These are phyloP conservation scores for Chalcis sispes DNA, from an alignment of 2,888 invertebrate genomes.

Conservation along the genomic window DNA sequence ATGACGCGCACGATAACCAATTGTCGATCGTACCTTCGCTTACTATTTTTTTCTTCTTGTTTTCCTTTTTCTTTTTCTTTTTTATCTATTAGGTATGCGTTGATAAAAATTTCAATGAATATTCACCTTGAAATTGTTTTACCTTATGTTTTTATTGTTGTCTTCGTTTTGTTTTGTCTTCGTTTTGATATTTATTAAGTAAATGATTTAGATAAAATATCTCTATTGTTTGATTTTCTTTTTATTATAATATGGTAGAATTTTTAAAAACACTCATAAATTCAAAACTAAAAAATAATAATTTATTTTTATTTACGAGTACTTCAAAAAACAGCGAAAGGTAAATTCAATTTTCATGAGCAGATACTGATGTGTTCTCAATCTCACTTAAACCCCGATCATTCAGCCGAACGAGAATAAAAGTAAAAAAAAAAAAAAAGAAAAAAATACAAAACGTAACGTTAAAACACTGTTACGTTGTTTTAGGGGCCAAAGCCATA, in stretches of 20 bases:
- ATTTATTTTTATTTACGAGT: too few relatives aligned
- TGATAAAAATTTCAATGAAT: conserved; percentile 38
- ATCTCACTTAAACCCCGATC: conserved; percentile 23
- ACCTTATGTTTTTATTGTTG: too few relatives aligned
- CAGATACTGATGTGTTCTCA: conserved; percentile 16
- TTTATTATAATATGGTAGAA: too few relatives aligned
- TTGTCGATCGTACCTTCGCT: conserved; percentile 24
- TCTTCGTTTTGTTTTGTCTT: too few relatives aligned
- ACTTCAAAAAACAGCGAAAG: too few relatives aligned
- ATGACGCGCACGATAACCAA: conserved; percentile 28
- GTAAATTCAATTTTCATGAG: conserved; percentile 31
- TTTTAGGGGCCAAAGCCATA: neutral
- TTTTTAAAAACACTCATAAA: too few relatives aligned
- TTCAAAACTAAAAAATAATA: neutral
- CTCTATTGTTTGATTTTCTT: too few relatives aligned
- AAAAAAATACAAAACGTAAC: conserved; percentile 24
- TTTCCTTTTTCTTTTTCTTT: neutral
- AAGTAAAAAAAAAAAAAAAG: conserved; percentile 9
- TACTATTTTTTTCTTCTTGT: too few relatives aligned
- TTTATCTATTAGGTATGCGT: conserved; percentile 6
- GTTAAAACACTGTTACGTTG: conserved; percentile 6
- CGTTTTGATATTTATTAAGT: too few relatives aligned
- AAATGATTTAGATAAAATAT: too few relatives aligned
- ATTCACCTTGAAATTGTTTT: neutral
- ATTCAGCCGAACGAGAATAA: neutral